Conservation (phyloP, 2,888 invertebrate species). For the Timandra comae region DNA sequence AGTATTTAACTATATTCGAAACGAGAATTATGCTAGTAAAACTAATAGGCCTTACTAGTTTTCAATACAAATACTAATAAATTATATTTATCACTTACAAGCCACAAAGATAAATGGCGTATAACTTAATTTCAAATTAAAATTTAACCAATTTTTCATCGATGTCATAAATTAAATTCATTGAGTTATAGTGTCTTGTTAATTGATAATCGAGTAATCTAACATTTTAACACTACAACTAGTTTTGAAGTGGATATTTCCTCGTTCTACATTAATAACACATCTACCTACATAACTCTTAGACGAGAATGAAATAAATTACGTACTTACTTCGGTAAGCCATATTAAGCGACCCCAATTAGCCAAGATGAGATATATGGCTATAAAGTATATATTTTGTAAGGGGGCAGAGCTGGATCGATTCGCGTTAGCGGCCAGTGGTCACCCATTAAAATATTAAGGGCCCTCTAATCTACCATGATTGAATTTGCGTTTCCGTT, state of each 20-base stretch:
- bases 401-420: constrained; percentile 53
- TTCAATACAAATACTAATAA: too few relatives aligned
- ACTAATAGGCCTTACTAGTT: too few relatives aligned
- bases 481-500: constrained; percentile 70
- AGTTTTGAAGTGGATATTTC: constrained; percentile 8
- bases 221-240: constrained; percentile 1
- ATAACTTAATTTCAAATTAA: constrained; percentile 1
- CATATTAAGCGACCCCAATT: constrained; percentile 76
- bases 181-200: too few relatives aligned
- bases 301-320: constrained; percentile 64
- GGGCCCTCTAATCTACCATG: constrained; percentile 70
- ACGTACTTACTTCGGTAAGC: constrained; percentile 74
- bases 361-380: constrained; percentile 68
- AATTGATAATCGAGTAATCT: neutral
- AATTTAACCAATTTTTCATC: neutral
- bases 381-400: constrained; percentile 61
- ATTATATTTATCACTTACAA: too few relatives aligned
- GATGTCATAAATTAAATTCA: too few relatives aligned
- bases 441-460: constrained; percentile 76
- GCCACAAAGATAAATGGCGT: neutral
- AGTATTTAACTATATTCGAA: too few relatives aligned
- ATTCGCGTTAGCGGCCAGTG: constrained; percentile 66
- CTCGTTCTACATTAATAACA: constrained; percentile 29
- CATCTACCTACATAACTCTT: constrained; percentile 40
- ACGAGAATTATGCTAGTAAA: too few relatives aligned